A percentile compares a stretch with the other conserved stretches of the same genome.
Evolutionary conservation across 2,888 invertebrate species (phyloP).

Genomic region (Syritta pipiens): DNA sequence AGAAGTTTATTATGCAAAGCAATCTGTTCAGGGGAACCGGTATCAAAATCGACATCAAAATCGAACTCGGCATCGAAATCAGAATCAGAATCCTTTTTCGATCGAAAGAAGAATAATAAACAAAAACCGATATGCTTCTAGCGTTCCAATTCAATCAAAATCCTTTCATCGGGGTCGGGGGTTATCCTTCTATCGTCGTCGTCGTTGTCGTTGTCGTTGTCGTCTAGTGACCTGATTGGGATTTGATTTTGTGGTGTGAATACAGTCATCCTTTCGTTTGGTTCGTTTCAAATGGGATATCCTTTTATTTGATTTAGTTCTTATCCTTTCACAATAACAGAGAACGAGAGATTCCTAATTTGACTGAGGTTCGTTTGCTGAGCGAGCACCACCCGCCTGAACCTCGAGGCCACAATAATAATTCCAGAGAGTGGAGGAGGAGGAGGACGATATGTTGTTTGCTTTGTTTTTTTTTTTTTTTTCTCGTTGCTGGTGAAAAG

Average conservation of each 20-base stretch:
- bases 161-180: background rate
- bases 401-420: conserved; percentile 9
- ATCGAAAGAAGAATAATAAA: background rate
- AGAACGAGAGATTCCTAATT: too few species aligned
- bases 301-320: conserved; percentile 57
- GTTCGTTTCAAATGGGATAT: conserved; percentile 33
- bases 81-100: background rate
- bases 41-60: too few species aligned
- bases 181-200: background rate
- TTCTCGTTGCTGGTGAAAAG: background rate
- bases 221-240: conserved; percentile 50
- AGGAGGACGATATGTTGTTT: background rate
- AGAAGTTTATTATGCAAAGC: too few species aligned
- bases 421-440: too few species aligned
- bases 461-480: conserved; percentile 2
- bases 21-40: too few species aligned
- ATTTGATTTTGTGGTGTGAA: conserved; percentile 49
- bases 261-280: conserved; percentile 37
- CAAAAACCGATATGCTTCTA: background rate
- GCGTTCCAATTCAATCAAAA: background rate
- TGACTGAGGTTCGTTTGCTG: too few species aligned
- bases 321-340: conserved; percentile 2
- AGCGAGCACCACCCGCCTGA: background rate
- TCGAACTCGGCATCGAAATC: background rate
- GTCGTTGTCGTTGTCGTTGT: conserved; percentile 33